Evolutionary conservation across 2,113 vertebrate species (phyloP).

Genomic region (Thunnus maccoyii): DNA sequence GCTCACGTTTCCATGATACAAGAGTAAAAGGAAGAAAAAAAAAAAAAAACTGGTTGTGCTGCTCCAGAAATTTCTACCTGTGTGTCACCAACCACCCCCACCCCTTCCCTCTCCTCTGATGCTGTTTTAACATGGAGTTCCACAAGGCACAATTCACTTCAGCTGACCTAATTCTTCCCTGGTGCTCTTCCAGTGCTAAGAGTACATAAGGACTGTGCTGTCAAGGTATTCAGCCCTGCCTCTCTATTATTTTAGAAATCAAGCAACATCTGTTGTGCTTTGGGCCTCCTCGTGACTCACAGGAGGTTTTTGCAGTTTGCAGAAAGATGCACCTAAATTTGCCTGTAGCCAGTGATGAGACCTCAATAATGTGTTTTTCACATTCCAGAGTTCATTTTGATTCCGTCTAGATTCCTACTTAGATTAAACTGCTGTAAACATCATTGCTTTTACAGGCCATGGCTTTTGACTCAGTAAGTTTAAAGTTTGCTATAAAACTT

Average conservation of each 20-base stretch:
- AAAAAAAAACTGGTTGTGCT: conserved; percentile 51
- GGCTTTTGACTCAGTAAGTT: conserved; percentile 26
- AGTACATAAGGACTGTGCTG: conserved; percentile 76
- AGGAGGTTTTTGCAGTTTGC: conserved; percentile 60
- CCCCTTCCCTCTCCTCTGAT: conserved; percentile 51
- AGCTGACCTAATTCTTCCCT: conserved; percentile 85
- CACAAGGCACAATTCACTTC: conserved; percentile 78
- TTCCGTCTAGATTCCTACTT: not conserved
- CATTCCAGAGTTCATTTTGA: conserved; percentile 43
- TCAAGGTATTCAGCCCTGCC: conserved; percentile 71
- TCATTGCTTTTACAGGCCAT: conserved; percentile 18
- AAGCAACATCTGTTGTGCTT: conserved; percentile 81
- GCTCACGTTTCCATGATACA: conserved; percentile 75
- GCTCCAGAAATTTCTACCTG: conserved; percentile 82
- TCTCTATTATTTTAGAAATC: conserved; percentile 77
- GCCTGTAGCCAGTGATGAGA: conserved; percentile 58
- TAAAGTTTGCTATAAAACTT: conserved; percentile 30
- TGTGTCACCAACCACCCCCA: conserved; percentile 44
- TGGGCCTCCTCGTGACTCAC: conserved; percentile 67
- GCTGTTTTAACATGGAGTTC: conserved; percentile 79
- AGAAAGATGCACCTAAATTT: conserved; percentile 56
- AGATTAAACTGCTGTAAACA: conserved; percentile 2
- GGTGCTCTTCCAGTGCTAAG: conserved; percentile 77
- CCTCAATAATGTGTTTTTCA: conserved; percentile 60
- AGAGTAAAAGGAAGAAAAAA: conserved; percentile 25